phyloP scores from a whole-genome alignment of 30 jellyfish, hydroid and myxozoan genomes.

The Turritopsis rubra region DNA sequence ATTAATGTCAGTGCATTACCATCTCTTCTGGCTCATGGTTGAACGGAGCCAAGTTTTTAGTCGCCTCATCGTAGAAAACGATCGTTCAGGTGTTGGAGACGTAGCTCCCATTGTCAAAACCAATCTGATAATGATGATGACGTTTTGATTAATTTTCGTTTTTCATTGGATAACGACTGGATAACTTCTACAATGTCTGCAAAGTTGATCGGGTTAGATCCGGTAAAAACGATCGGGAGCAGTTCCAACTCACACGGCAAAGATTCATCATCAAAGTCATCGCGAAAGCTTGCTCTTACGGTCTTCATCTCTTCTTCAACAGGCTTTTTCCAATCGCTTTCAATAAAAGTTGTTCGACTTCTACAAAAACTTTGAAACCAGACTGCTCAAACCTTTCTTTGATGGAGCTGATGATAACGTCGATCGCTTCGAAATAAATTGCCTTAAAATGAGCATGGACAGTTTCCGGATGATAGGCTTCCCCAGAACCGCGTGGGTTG shows the following conservation, averaged over 20 bases:
- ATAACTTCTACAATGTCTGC: background rate
- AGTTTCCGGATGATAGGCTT: constrained; percentile 14
- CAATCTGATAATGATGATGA: no score
- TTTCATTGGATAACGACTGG: background rate
- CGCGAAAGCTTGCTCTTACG: constrained; percentile 6
- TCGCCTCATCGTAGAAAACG: no score
- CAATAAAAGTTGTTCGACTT: constrained; percentile 8
- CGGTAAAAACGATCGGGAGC: background rate
- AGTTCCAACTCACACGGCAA: constrained; percentile 12
- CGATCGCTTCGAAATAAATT: constrained; percentile 25
- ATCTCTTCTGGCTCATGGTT: constrained; percentile 2
- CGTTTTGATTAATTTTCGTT: background rate
- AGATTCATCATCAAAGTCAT: constrained; percentile 6
- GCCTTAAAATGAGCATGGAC: constrained; percentile 20
- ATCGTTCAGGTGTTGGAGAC: no score
- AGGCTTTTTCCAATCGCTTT: constrained; percentile 6
- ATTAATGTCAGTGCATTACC: background rate
- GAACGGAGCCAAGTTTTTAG: no score
- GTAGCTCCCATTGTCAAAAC: no score
- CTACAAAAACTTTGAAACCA: constrained; percentile 15
- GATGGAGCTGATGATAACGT: constrained; percentile 26
- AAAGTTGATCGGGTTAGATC: constrained; percentile 7
- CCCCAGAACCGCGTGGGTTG: background rate
- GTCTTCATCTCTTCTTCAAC: constrained; percentile 12
- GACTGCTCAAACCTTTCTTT: constrained; percentile 43